Evolutionary conservation across 1,140 invertebrate genomes (phyloP).

Genomic region (Aphelenchoides fujianensis): DNA sequence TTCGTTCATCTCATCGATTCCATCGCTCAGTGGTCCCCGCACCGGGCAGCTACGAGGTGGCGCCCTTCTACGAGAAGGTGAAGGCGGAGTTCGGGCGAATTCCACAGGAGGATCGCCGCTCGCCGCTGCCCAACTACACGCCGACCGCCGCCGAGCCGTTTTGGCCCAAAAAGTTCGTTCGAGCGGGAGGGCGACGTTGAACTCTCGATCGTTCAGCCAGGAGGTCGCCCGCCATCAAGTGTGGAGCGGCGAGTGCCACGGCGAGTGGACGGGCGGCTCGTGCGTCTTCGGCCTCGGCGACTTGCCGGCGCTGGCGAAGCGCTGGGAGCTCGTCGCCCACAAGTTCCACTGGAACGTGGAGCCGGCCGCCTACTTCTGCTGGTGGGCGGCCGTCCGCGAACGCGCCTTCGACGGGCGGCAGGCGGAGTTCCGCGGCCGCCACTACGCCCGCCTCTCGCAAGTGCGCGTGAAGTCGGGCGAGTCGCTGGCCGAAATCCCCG

Average conservation of each 20-base stretch:
- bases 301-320: conserved; percentile 36
- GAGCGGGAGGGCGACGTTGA: conserved; percentile 41
- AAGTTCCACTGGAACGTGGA: conserved; percentile 53
- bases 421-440: conserved; percentile 14
- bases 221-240: too few relatives aligned
- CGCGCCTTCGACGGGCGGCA: conserved; percentile 34
- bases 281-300: conserved; percentile 57
- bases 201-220: too few relatives aligned
- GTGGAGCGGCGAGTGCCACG: not conserved
- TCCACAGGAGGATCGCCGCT: not conserved
- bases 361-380: conserved; percentile 53
- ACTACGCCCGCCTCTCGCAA: conserved; percentile 34
- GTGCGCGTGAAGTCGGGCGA: conserved; percentile 25
- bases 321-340: conserved; percentile 52
- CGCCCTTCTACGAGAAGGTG: conserved; percentile 29
- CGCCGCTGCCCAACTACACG: not conserved
- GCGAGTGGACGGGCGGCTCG: conserved; percentile 21
- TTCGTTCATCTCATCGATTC: not conserved
- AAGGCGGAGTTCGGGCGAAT: not conserved
- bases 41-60: conserved; percentile 42
- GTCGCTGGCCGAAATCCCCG: conserved; percentile 11
- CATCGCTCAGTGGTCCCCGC: conserved; percentile 37
- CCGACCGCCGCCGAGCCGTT: not conserved
- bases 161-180: conserved; percentile 22
- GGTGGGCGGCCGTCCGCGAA: conserved; percentile 26